These are phyloP conservation scores for Phocoena sinus DNA, from an alignment of 2,113 vertebrate genomes.

Conservation along the genomic window DNA sequence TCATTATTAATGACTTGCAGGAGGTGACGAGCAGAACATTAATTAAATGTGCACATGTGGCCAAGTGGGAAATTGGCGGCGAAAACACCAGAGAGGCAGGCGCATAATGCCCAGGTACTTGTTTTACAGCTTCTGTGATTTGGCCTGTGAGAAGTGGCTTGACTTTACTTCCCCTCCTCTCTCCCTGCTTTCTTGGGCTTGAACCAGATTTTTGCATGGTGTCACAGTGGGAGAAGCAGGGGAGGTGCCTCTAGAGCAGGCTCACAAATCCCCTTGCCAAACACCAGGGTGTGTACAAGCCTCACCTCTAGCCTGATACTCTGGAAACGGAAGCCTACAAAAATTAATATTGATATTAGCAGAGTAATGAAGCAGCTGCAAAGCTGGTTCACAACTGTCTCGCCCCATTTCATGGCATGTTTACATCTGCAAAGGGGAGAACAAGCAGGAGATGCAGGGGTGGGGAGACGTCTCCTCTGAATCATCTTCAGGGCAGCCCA, in stretches of 20 bases:
- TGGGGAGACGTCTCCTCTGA: neutral
- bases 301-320: slow-evolving; percentile 32
- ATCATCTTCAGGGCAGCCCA: neutral
- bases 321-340: slow-evolving; percentile 66
- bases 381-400: slow-evolving; percentile 57
- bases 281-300: slow-evolving; percentile 56
- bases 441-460: neutral
- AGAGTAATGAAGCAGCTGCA: slow-evolving; percentile 49
- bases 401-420: slow-evolving; percentile 17
- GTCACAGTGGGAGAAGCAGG: slow-evolving; percentile 41
- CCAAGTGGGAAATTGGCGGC: slow-evolving; percentile 65
- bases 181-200: slow-evolving; percentile 42
- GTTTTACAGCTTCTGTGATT: slow-evolving; percentile 35
- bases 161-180: neutral
- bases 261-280: slow-evolving; percentile 51
- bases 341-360: slow-evolving; percentile 68
- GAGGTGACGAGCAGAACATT: slow-evolving; percentile 68
- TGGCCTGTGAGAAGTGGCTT: slow-evolving; percentile 2
- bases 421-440: slow-evolving; percentile 37
- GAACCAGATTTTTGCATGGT: slow-evolving; percentile 19
- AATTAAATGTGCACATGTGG: slow-evolving; percentile 70
- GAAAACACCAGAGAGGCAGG: slow-evolving; percentile 51
- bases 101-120: slow-evolving; percentile 45
- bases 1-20: slow-evolving; percentile 71
- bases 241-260: slow-evolving; percentile 2